These are phyloP conservation scores for Dasysyrphus tricinctus DNA, from an alignment of 2,888 invertebrate species.

Conservation along the genomic window DNA sequence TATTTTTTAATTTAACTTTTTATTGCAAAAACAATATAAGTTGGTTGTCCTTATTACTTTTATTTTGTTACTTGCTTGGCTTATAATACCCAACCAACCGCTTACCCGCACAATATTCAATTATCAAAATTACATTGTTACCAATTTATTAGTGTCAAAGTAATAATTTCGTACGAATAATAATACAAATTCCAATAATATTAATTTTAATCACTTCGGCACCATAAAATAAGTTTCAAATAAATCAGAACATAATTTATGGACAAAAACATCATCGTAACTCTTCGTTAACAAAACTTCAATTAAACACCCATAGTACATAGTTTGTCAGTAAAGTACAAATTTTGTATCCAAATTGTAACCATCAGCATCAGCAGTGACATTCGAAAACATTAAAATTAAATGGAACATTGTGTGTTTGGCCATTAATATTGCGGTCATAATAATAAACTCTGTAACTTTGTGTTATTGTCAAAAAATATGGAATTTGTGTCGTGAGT, in stretches of 20 bases:
- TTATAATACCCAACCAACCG: background rate
- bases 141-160: conserved; percentile 56
- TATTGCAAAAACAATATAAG: too few species aligned
- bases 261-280: conserved; percentile 37
- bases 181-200: conserved; percentile 51
- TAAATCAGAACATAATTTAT: conserved; percentile 66
- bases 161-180: conserved; percentile 13
- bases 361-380: conserved; percentile 19
- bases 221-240: conserved; percentile 57
- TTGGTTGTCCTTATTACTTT: too few species aligned
- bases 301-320: conserved; percentile 64
- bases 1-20: too few species aligned
- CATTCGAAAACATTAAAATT: conserved; percentile 61
- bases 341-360: conserved; percentile 54
- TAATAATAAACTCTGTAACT: conserved; percentile 67
- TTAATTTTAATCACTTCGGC: conserved; percentile 52
- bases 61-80: too few species aligned
- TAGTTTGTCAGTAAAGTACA: conserved; percentile 14
- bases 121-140: conserved; percentile 19
- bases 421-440: conserved; percentile 70
- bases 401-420: conserved; percentile 67
- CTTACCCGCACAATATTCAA: conserved; percentile 47
- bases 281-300: conserved; percentile 60
- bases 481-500: conserved; percentile 2
- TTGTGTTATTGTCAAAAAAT: conserved; percentile 42